Base-by-base conservation (phyloP, 2,797 vertebrate species). In the Prunella strophiata region DNA sequence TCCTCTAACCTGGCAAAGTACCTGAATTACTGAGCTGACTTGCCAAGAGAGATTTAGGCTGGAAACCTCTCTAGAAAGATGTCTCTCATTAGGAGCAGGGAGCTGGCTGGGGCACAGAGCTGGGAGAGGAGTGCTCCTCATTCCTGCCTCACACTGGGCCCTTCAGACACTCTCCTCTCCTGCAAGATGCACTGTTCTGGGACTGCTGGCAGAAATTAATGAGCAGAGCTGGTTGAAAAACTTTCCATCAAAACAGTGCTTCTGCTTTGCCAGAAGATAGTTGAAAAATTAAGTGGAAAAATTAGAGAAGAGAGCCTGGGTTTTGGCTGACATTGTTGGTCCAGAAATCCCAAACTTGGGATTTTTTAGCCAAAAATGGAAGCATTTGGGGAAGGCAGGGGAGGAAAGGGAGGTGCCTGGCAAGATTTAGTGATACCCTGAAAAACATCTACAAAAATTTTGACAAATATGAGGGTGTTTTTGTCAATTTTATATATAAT, bases 201-300 rank as follows among this genome's bases (percentile, higher is more conserved):
- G 79, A 71, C 72, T 83, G 40, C 22, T 84, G 92, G 85, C 90
- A 91, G 87, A 61, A 88, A 85, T 47, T 59, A 80, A 85, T 43
- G 52, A 95, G 78, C 78, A 71, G 85, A 86, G 79, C 62, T 93
- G 95, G 88, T 78, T 73, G 77, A 95, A 93, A 93, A 78, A 75
- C 50, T 79, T 91, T 90, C 91, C 91, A 96, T 91, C 91, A 72
- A 94, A 95, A 94, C 83, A 94, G 30, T 34, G 77, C 65, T 96
- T 88, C 91, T 94, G 62, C 70, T 91, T 87, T 93, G 88, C 93
- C 95, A 96, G 88, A 88, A 85, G 75, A 94, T 36, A 87, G 81
- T 63, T 92, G 67, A 89, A 94, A 94, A 95, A 94, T 93, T 95
- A 93, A 88, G 79, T 91, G 89, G 90, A 93, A 96, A 93, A 94